Percentiles rank a stretch among this genome's conserved stretches.
phyloP scores from a whole-genome alignment of 2,113 vertebrate species.

The Sula dactylatra region DNA sequence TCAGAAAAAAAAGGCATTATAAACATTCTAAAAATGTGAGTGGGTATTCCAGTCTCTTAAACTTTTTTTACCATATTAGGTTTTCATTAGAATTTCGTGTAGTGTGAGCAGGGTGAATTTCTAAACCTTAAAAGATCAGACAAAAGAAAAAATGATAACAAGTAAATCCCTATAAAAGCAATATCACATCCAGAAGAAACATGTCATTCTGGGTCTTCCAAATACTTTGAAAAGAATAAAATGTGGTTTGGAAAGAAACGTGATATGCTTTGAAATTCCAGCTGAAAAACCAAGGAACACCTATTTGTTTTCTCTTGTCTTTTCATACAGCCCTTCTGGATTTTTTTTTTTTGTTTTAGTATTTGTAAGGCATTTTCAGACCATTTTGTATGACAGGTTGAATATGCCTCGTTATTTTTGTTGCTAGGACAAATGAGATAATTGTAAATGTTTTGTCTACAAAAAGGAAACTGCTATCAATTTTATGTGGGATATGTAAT shows the following conservation, averaged over 20 bases:
- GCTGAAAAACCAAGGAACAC: constrained; percentile 24
- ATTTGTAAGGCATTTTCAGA: constrained; percentile 39
- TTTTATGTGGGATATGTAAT: background rate
- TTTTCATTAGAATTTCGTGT: constrained; percentile 40
- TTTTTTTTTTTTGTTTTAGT: background rate
- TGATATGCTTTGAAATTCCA: constrained; percentile 56
- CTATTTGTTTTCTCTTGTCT: constrained; percentile 54
- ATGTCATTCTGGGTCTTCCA: constrained; percentile 48
- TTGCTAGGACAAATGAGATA: constrained; percentile 44
- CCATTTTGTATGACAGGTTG: constrained; percentile 7
- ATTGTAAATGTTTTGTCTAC: background rate
- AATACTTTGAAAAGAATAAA: constrained; percentile 59
- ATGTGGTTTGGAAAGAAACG: constrained; percentile 54
- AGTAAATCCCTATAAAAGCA: constrained; percentile 47
- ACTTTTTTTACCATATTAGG: constrained; percentile 21
- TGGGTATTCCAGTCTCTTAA: background rate
- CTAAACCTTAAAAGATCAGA: constrained; percentile 38
- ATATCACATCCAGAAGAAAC: constrained; percentile 55
- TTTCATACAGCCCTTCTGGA: constrained; percentile 1
- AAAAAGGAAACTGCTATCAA: background rate
- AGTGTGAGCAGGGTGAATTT: constrained; percentile 14
- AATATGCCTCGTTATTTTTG: background rate
- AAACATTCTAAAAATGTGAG: background rate
- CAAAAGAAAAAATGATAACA: constrained; percentile 12
- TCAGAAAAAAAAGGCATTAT: background rate